A percentile compares a stretch with the other conserved stretches of the same genome.
Conservation (phyloP, 2,888 invertebrate species). For the Dasypolia templi region DNA sequence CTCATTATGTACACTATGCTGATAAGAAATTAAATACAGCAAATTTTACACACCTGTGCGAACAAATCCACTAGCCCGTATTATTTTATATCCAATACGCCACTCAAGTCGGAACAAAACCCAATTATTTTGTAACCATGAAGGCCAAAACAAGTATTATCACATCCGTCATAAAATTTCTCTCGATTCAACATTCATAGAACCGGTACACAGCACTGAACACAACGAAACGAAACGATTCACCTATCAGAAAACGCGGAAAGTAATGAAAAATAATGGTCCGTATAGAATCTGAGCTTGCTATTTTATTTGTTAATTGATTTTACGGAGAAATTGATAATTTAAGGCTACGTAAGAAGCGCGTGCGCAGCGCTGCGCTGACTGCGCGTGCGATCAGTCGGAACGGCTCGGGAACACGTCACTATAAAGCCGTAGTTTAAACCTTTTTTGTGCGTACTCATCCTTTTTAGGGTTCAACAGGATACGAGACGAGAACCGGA, state of each 20-base stretch:
- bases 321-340: conserved; percentile 48
- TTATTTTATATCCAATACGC: conserved; percentile 39
- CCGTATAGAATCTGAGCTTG: conserved; percentile 28
- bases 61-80: conserved; percentile 33
- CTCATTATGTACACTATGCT: neutral
- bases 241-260: conserved; percentile 38
- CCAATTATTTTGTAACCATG: conserved; percentile 53
- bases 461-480: conserved; percentile 80
- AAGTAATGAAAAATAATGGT: conserved; percentile 33
- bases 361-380: conserved; percentile 62
- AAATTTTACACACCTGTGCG: conserved; percentile 56
- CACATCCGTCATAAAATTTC: conserved; percentile 61
- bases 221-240: conserved; percentile 17
- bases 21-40: conserved; percentile 5
- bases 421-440: conserved; percentile 65
- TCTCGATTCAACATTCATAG: conserved; percentile 31
- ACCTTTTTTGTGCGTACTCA: conserved; percentile 75
- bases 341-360: conserved; percentile 53
- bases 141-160: conserved; percentile 47
- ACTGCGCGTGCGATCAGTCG: conserved; percentile 75
- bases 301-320: conserved; percentile 50
- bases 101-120: conserved; percentile 21
- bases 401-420: conserved; percentile 71
- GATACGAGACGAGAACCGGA: conserved; percentile 66
- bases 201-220: conserved; percentile 5